Conservation (phyloP, 2,888 invertebrate genomes). For the Cyrtodaria siliqua region DNA sequence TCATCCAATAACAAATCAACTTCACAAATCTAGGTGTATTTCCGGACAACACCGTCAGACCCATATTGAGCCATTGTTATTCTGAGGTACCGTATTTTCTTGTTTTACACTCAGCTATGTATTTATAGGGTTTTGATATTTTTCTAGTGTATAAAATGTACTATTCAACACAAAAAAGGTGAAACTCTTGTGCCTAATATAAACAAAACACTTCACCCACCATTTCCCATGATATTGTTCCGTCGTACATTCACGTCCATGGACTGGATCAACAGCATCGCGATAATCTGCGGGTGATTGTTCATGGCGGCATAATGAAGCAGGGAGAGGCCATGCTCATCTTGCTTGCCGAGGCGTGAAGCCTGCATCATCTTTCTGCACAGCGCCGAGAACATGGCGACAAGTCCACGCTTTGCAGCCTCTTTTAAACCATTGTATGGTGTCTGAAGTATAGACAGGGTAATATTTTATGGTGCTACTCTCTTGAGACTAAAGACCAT, state of each 20-base stretch:
- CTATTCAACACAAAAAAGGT: too few species aligned
- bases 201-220: slow-evolving; percentile 59
- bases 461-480: too few species aligned
- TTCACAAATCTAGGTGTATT: too few species aligned
- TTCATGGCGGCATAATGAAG: slow-evolving; percentile 85
- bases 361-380: slow-evolving; percentile 81
- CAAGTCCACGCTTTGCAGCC: slow-evolving; percentile 83
- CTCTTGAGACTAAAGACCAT: background rate
- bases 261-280: slow-evolving; percentile 81
- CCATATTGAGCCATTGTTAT: too few species aligned
- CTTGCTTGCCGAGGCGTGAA: slow-evolving; percentile 83
- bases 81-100: too few species aligned
- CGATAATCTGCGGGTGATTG: slow-evolving; percentile 84
- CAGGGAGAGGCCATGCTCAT: slow-evolving; percentile 84
- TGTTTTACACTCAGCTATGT: too few species aligned
- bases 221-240: slow-evolving; percentile 80
- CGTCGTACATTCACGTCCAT: slow-evolving; percentile 84
- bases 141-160: too few species aligned
- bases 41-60: too few species aligned
- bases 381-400: slow-evolving; percentile 83
- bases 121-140: too few species aligned
- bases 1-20: too few species aligned
- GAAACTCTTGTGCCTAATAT: too few species aligned
- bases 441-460: too few species aligned
- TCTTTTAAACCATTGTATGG: slow-evolving; percentile 80